Conservation (phyloP, 2,888 invertebrate genomes). For the Dascillus cervinus region DNA sequence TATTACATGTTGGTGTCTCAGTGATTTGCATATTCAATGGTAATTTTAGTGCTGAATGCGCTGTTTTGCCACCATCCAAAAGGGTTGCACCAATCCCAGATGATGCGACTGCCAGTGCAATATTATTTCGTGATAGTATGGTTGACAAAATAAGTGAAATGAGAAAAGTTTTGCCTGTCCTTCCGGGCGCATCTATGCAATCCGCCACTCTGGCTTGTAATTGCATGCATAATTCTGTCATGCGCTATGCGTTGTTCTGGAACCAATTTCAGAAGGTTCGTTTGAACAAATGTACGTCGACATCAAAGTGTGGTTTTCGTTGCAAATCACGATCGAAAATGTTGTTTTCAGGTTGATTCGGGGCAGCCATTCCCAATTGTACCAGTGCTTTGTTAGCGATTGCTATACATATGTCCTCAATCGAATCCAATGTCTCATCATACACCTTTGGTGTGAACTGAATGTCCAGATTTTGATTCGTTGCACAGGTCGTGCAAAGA, state of each 20-base stretch:
- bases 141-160: constrained; percentile 2
- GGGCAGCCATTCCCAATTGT: too few species aligned
- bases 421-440: too few species aligned
- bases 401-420: too few species aligned
- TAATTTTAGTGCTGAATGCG: too few species aligned
- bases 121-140: constrained; percentile 7
- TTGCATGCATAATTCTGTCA: constrained; percentile 1
- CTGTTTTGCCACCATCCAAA: constrained; percentile 24
- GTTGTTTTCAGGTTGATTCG: too few species aligned
- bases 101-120: constrained; percentile 34
- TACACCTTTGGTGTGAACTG: too few species aligned
- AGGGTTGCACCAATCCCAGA: constrained; percentile 38
- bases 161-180: neutral
- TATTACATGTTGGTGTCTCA: constrained; percentile 25
- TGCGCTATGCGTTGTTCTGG: constrained; percentile 2
- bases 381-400: too few species aligned
- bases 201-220: constrained; percentile 1
- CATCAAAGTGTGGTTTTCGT: constrained; percentile 3
- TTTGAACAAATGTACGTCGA: constrained; percentile 2
- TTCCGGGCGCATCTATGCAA: neutral
- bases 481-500: too few species aligned
- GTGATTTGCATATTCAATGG: too few species aligned
- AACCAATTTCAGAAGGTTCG: constrained; percentile 1
- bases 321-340: neutral
- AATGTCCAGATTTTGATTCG: too few species aligned